Conservation (phyloP, 2,888 invertebrate species). For the Baccha elongata region DNA sequence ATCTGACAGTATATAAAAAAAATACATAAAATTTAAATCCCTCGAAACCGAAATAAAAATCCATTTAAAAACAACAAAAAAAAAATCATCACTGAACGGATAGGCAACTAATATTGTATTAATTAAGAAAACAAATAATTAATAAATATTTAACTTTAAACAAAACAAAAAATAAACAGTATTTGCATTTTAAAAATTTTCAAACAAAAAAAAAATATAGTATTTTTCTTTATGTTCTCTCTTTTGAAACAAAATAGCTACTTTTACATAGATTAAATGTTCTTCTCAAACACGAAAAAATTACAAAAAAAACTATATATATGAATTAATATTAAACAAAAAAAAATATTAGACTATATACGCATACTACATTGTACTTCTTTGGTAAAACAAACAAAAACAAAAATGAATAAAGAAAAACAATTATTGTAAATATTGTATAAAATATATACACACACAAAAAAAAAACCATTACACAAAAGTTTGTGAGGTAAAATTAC, state of each 20-base stretch:
- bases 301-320: constrained; percentile 49
- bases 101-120: constrained; percentile 67
- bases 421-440: constrained; percentile 74
- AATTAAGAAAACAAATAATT: constrained; percentile 73
- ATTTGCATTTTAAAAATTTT: constrained; percentile 66
- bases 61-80: constrained; percentile 44
- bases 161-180: constrained; percentile 70
- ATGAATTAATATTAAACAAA: constrained; percentile 59
- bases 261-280: constrained; percentile 71
- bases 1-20: constrained; percentile 56
- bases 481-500: constrained; percentile 54
- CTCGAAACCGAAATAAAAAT: constrained; percentile 65
- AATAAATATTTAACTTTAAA: constrained; percentile 74
- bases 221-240: constrained; percentile 60
- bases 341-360: constrained; percentile 65
- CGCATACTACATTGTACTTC: constrained; percentile 72
- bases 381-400: constrained; percentile 65
- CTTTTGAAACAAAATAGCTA: constrained; percentile 57
- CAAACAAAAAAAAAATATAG: constrained; percentile 47
- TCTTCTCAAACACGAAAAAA: constrained; percentile 65
- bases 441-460: constrained; percentile 72
- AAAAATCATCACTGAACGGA: constrained; percentile 53
- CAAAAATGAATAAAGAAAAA: constrained; percentile 40
- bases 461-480: constrained; percentile 23
- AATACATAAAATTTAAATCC: constrained; percentile 63